phyloP scores from a whole-genome alignment of 2,113 vertebrate species.

The Xiphias gladius region DNA sequence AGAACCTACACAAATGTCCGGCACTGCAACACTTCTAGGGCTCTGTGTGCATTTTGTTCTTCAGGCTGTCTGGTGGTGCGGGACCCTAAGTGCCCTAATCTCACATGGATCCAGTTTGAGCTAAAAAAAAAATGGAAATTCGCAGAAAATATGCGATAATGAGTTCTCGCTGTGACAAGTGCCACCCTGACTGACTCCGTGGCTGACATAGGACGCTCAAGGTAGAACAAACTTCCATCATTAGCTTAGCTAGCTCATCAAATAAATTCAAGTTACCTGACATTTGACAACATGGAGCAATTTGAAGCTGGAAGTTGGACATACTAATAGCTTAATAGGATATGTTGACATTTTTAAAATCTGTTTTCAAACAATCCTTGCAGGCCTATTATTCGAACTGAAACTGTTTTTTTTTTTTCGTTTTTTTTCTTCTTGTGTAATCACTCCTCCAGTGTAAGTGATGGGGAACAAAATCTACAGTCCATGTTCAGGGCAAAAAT shows the following conservation, averaged over 20 bases:
- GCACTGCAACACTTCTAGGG: neutral
- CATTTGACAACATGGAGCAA: neutral
- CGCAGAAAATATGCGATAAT: neutral
- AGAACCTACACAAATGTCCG: neutral
- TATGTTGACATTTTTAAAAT: neutral
- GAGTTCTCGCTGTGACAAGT: neutral
- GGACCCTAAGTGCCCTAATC: neutral
- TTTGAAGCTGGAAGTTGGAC: neutral
- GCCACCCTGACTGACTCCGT: neutral
- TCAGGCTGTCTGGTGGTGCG: neutral
- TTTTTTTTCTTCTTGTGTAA: too few species aligned
- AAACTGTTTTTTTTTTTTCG: too few species aligned
- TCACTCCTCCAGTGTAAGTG: too few species aligned
- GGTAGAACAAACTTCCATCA: neutral
- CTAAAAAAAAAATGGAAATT: slow-evolving; percentile 15
- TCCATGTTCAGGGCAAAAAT: too few species aligned
- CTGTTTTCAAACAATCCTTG: neutral
- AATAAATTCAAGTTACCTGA: neutral
- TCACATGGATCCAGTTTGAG: neutral
- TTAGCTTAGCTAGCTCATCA: neutral
- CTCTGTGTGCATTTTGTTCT: neutral
- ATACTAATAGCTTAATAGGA: neutral
- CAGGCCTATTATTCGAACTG: too few species aligned
- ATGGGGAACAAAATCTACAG: too few species aligned
- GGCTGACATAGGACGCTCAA: neutral